Evolutionary conservation across 2,797 vertebrate species (phyloP), one percentile per base, ranked within the genome.

Genomic region (Salmo trutta): DNA sequence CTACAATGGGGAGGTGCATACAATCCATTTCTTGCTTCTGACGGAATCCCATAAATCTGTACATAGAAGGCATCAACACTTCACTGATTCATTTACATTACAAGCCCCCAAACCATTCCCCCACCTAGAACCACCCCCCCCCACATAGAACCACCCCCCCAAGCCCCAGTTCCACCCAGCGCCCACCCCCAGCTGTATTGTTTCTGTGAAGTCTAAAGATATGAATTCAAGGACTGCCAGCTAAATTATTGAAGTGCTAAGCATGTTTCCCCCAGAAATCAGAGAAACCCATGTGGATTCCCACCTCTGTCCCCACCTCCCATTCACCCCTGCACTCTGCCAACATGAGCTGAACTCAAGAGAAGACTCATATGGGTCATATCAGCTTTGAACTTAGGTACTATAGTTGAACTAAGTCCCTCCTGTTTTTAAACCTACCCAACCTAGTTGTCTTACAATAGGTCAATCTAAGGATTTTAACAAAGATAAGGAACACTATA

Each of bases 61-160:
- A 92, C 88, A 92, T 91, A 81, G 71, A 82, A 89, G 90, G 89
- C 91, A 89, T 86, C 73, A 86, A 87, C 76, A 84, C 19, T 66
- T 66, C 64, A 66, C 73, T 67, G 69, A 27, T 56, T 78, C 1
- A 73, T 75, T 77, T 77, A 77, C 64, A 77, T 66, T 79, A 31
- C 53, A 56, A 52, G n/a, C 24, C 24, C 51, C 51, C 59, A 31
- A 64, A 15, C 54, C 51, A 19, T 7, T 4, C 16, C 29, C 29
- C 53, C 72, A 10, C 41, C 59, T 53, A 53, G 52, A 53, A 19
- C 59, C 62, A 14, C 6, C 3, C 21, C 59, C 29, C 29, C 29
- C 53, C 73, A 10, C 41, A 36, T 54, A 54, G 52, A 54, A 19
- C 59, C 62, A 14, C 31, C 47, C 21, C 7, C 51, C 59, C 53